Evolutionary conservation across 2,888 invertebrate genomes (phyloP).

Genomic region (Chloroclystis v-ata): DNA sequence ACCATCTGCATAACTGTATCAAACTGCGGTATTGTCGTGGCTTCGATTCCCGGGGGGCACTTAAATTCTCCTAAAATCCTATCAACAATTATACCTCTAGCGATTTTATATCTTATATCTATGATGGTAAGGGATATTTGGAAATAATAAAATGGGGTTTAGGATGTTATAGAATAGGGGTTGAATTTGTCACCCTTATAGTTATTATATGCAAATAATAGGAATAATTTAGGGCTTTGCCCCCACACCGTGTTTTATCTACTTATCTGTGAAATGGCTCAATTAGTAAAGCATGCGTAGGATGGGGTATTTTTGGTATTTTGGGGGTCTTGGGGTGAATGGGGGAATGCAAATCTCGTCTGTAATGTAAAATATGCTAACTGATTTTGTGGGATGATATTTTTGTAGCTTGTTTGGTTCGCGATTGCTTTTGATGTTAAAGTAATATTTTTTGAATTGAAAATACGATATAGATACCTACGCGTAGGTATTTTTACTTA

Average conservation of each 20-base stretch:
- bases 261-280: conserved; percentile 77
- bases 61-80: no score
- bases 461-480: no score
- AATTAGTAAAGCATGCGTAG: conserved; percentile 64
- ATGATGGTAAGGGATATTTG: conserved; percentile 16
- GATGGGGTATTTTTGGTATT: conserved; percentile 27
- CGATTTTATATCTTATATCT: conserved; percentile 12
- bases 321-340: conserved; percentile 1
- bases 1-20: conserved; percentile 71
- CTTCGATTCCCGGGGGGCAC: conserved; percentile 48
- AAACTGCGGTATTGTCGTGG: conserved; percentile 55
- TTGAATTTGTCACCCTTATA: conserved; percentile 58
- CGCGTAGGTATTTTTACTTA: no score
- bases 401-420: conserved; percentile 25
- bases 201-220: conserved; percentile 76
- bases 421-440: conserved; percentile 10
- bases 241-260: conserved; percentile 73
- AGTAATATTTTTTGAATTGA: neutral
- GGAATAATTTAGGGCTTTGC: conserved; percentile 69
- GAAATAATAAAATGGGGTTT: neutral
- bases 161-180: neutral
- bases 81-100: no score
- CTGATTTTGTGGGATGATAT: conserved; percentile 60
- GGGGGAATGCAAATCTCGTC: conserved; percentile 42
- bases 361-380: conserved; percentile 68